Evolutionary conservation across 2,888 invertebrate species (phyloP).

Genomic region (Zele albiditarsus): DNA sequence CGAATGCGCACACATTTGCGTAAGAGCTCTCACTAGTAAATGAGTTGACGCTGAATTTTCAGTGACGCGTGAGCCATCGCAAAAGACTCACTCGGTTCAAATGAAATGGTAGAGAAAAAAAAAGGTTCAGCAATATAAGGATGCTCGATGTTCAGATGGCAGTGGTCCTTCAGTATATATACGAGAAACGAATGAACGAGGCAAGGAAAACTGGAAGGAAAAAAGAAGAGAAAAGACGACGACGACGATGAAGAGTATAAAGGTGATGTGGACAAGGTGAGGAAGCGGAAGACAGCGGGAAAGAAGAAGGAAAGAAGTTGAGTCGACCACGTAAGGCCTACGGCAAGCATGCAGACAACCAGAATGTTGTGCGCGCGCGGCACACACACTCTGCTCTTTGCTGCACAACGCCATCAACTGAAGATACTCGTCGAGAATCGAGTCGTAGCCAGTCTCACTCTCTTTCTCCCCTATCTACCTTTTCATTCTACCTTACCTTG

Average conservation of each 20-base stretch:
- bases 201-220: slow-evolving; percentile 14
- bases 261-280: slow-evolving; percentile 23
- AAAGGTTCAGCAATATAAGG: background rate
- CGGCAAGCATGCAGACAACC: slow-evolving; percentile 67
- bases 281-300: background rate
- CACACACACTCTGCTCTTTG: slow-evolving; percentile 17
- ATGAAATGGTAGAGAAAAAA: slow-evolving; percentile 15
- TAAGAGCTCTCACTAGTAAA: background rate
- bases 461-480: background rate
- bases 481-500: background rate
- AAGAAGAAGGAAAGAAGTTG: slow-evolving; percentile 15
- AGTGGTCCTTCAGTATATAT: slow-evolving; percentile 6
- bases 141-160: slow-evolving; percentile 19
- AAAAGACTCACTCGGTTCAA: background rate
- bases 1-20: background rate
- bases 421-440: slow-evolving; percentile 52
- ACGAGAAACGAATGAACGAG: background rate
- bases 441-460: slow-evolving; percentile 53
- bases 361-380: slow-evolving; percentile 56
- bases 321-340: slow-evolving; percentile 57
- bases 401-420: slow-evolving; percentile 40
- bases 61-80: slow-evolving; percentile 30
- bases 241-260: slow-evolving; percentile 40
- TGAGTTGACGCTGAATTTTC: slow-evolving; percentile 29
- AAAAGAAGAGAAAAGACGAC: slow-evolving; percentile 12